Evolutionary conservation across 2,113 vertebrate species (phyloP).

Genomic region (Apistogramma diplotaenia): DNA sequence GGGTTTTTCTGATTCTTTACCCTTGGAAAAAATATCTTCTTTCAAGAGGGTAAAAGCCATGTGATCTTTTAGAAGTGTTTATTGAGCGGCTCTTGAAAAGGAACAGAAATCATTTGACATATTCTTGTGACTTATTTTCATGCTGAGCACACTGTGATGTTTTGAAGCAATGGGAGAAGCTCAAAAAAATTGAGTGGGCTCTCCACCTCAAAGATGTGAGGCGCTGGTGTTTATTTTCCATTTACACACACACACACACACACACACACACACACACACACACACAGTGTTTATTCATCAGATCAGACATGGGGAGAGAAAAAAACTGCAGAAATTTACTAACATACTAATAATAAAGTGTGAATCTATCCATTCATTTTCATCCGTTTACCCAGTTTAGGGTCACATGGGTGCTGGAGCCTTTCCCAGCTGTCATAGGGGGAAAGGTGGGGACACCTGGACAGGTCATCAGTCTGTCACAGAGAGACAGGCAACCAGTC

Average conservation of each 20-base stretch:
- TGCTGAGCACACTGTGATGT: constrained; percentile 1
- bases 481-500: background rate
- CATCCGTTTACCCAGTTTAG: background rate
- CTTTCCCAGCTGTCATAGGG: background rate
- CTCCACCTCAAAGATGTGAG: background rate
- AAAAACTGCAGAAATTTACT: background rate
- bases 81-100: constrained; percentile 15
- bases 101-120: constrained; percentile 19
- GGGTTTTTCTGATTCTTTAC: background rate
- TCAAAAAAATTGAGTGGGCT: background rate
- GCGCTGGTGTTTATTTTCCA: background rate
- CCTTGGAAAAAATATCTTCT: constrained; percentile 17
- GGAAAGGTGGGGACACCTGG: background rate
- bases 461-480: background rate
- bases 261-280: background rate
- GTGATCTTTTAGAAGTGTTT: constrained; percentile 23
- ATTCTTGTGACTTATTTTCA: constrained; percentile 18
- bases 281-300: background rate
- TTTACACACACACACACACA: background rate
- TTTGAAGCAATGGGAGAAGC: background rate
- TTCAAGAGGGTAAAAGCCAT: background rate
- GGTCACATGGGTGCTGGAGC: background rate
- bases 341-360: constrained; percentile 12
- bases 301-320: background rate
- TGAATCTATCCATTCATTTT: background rate